Evolutionary conservation across 2,797 vertebrate genomes (phyloP), one percentile per base, ranked within the genome.

Genomic region (Valencia hispanica): DNA sequence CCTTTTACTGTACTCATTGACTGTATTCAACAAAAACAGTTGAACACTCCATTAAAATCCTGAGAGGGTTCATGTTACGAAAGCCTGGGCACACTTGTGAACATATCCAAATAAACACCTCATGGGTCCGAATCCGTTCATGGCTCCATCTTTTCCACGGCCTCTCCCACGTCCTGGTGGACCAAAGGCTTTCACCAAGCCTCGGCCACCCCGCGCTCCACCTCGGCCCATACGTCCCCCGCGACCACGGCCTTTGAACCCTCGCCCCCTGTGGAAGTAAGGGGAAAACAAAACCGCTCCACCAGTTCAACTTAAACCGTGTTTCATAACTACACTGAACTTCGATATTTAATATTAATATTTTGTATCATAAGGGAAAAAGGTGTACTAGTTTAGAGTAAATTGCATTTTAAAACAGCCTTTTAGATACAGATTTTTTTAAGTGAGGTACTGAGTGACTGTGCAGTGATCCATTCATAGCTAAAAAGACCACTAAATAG

Each of bases 91-190:
- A 57, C 36, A 14, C 32, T 34, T 65, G 1, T 14, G 27, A 43
- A n/a, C 41, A 34, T 50, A 7, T 68, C 45, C 39, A 43, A 20
- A 1, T 17, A 2, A 39, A 8, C 85, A 95, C 94, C 95, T 95
- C 86, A 94, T 94, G 61, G 91, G 93, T 80, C 84, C 84, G 74
- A 94, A 89, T 88, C 93, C 95, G 68, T 95, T 95, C 77, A 92
- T 89, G 57, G 75, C 83, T 74, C 87, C 89, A 45, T 94, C 88
- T 47, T 81, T 90, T n/a, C 79, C 83, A 83, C 89, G 87, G 45
- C 91, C 93, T 78, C 94, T 93, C 78, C 87, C 89, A 43, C 77
- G 84, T 69, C 91, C 90, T 9, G 90, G 91, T 47, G 92, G 94
- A 32, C 90, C 92, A 57, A 94, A 94, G 11, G 84, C 89, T 86